Evolutionary conservation across 2,797 vertebrate genomes (phyloP), one percentile per base, ranked within the genome.

Genomic region (Sphenopsis melanotis): DNA sequence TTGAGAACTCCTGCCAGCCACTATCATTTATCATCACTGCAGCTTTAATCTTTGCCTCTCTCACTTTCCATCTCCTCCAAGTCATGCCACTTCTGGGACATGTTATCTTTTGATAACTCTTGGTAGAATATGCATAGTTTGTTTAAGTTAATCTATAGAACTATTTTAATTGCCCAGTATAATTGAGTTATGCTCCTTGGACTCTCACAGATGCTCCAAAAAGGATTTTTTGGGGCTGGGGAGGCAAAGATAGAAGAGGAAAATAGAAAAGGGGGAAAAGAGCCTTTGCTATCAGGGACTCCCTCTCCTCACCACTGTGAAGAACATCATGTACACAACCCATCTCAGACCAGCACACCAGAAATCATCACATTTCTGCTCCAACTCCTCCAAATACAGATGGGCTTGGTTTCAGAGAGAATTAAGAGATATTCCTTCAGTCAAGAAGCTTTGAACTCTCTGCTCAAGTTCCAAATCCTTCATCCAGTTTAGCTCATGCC

Each of bases 31-130:
- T 42, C 17, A 10, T 22, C 44, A 60, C 19, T 0, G 0, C 37
- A 84, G 71, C 78, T 93, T 83, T 80, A 36, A 89, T 68, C 66
- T 81, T 68, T 42, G 57, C n/a, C 46, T 53, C 49, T 78, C 63
- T 44, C 4, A 6, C 34, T 46, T 80, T 74, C 68, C 52, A 41
- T 12, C 30, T 83, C 26, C 32, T 76, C 59, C 49, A 83, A 49
- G 89, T 65, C 74, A 44, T 7, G 11, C 19, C 30, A 23, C 7
- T 90, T 64, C 57, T 80, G n/a, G 21, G 49, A 77, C 0, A 1
- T 8, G 10, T 6, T 59, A 76, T 15, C 66, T 86, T 91, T 39
- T 34, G 55, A 29, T 65, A 84, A 72, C 37, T 92, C 55, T 65
- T 69, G 16, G 59, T 42, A 89, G 59, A 94, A 76, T 0, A 84